Evolutionary conservation across 2,797 vertebrate species (phyloP).

Genomic region (Mus caroli): DNA sequence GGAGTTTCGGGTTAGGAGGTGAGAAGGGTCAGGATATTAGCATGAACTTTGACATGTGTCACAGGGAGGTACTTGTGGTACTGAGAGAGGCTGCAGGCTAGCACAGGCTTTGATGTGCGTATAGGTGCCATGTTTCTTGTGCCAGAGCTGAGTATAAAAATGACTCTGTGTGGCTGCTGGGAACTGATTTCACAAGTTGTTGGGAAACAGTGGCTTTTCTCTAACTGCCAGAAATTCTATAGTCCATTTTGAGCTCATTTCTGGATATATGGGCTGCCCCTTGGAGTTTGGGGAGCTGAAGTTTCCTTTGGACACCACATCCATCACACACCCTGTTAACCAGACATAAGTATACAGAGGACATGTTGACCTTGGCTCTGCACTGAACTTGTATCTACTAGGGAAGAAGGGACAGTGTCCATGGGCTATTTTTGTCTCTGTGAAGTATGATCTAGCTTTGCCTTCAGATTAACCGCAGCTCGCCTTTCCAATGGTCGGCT

Average conservation of each 20-base stretch:
- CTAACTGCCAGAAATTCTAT: background rate
- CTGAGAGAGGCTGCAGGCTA: too few relatives aligned
- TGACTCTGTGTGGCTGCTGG: background rate
- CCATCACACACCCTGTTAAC: too few relatives aligned
- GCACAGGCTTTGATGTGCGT: background rate
- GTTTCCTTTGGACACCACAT: background rate
- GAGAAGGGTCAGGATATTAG: too few relatives aligned
- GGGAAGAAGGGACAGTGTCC: background rate
- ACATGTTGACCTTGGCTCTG: background rate
- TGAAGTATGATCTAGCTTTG: slow-evolving; percentile 36
- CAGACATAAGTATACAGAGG: background rate
- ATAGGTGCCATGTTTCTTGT: background rate
- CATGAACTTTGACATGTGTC: too few relatives aligned
- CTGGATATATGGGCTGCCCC: background rate
- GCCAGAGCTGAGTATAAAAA: background rate
- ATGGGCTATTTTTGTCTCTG: background rate
- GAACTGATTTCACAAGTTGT: background rate
- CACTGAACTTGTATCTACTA: background rate
- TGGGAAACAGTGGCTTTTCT: background rate
- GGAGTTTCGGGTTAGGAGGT: background rate
- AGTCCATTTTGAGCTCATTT: background rate
- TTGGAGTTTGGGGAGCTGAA: background rate
- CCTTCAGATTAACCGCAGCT: slow-evolving; percentile 27
- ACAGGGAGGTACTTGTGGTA: background rate
- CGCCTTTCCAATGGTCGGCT: background rate